These are phyloP conservation scores for Pheucticus melanocephalus DNA, from an alignment of 2,113 vertebrate species.

Conservation along the genomic window DNA sequence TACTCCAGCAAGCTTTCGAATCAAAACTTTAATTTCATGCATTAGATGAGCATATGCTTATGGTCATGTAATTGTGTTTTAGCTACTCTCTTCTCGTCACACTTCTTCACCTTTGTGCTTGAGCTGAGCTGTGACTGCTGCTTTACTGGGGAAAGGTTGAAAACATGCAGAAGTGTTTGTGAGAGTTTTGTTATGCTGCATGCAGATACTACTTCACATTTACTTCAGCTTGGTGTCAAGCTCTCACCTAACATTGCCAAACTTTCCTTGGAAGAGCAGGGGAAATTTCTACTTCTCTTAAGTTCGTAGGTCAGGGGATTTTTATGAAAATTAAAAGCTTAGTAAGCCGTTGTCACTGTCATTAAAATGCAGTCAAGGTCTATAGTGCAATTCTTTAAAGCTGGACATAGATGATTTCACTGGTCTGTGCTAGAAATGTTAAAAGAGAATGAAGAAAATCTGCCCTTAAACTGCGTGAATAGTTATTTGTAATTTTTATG, in stretches of 20 bases:
- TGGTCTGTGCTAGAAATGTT: not conserved
- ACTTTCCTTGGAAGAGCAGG: not conserved
- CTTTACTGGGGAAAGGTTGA: not conserved
- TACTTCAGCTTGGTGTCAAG: not conserved
- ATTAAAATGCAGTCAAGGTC: not conserved
- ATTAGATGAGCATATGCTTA: not conserved
- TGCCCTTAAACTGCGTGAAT: not conserved
- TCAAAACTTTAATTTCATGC: not conserved
- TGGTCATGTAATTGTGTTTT: not conserved
- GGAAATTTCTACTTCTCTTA: not conserved
- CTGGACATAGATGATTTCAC: not conserved
- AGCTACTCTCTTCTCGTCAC: not conserved
- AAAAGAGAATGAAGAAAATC: not conserved
- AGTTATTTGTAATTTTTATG: constrained; percentile 23
- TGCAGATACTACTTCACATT: not conserved
- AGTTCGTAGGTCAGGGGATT: not conserved
- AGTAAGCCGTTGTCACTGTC: not conserved
- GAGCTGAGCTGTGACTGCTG: not conserved
- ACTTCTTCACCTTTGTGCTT: not conserved
- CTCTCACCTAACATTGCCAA: not conserved
- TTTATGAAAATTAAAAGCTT: not conserved
- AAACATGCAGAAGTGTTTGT: not conserved
- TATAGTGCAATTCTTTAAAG: not conserved
- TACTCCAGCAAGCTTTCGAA: not conserved
- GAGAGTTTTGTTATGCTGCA: not conserved